Conservation (phyloP, 2,113 vertebrate species). For the Zeus faber region DNA sequence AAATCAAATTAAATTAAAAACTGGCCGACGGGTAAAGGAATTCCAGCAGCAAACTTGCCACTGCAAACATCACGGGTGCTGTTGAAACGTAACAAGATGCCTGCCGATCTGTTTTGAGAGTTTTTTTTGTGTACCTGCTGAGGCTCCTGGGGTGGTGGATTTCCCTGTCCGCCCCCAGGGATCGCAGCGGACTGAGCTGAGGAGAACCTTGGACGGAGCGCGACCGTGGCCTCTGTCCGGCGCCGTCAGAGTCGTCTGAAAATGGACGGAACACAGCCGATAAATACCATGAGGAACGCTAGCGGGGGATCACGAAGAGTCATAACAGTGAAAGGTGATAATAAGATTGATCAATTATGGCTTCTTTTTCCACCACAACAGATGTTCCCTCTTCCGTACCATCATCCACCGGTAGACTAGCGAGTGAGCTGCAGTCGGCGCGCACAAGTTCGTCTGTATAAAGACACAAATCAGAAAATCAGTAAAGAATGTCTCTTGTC, state of each 20-base stretch:
- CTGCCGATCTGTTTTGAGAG: not conserved
- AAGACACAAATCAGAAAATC: too few species aligned
- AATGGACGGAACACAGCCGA: constrained; percentile 17
- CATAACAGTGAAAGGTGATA: not conserved
- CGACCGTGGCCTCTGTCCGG: constrained; percentile 76
- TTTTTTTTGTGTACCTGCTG: constrained; percentile 49
- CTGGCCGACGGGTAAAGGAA: constrained; percentile 23
- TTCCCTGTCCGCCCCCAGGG: constrained; percentile 71
- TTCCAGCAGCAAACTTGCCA: constrained; percentile 41
- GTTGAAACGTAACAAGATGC: constrained; percentile 8
- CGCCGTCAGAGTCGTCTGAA: constrained; percentile 75
- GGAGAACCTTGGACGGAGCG: constrained; percentile 86
- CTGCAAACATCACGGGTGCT: constrained; percentile 21
- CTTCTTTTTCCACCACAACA: not conserved
- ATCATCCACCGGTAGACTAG: constrained; percentile 86
- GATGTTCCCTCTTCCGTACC: constrained; percentile 71
- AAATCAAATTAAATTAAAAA: constrained; percentile 29
- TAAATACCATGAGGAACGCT: not conserved
- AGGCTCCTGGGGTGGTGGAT: constrained; percentile 61
- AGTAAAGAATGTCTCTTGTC: too few species aligned
- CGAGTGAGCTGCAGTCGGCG: constrained; percentile 89
- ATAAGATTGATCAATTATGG: not conserved
- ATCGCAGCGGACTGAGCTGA: constrained; percentile 82
- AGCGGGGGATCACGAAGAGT: not conserved
- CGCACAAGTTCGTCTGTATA: constrained; percentile 87